Evolutionary conservation across 2,797 vertebrate species (phyloP).

Genomic region (Rhodeus uyekii): DNA sequence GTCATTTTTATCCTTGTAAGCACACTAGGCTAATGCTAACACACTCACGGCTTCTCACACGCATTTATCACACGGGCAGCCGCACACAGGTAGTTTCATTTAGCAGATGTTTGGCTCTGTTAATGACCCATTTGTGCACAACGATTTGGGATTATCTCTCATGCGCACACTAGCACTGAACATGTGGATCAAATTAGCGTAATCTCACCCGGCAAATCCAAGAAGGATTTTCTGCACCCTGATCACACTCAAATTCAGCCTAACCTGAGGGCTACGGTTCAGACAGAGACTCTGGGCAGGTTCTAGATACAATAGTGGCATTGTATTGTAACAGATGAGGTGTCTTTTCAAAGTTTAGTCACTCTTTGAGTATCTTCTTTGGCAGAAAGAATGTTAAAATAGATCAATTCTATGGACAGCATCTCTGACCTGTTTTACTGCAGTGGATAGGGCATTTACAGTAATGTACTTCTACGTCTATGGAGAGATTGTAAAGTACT

Average conservation of each 20-base stretch:
- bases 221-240: conserved; percentile 63
- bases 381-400: neutral
- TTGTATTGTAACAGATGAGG: neutral
- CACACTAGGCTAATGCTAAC: conserved; percentile 30
- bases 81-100: conserved; percentile 47
- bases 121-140: conserved; percentile 54
- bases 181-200: conserved; percentile 70
- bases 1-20: conserved; percentile 5
- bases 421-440: neutral
- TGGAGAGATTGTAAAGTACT: neutral
- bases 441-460: neutral
- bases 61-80: conserved; percentile 9
- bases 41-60: neutral
- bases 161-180: conserved; percentile 61
- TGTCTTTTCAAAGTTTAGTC: neutral
- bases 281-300: neutral
- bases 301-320: neutral
- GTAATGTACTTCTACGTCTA: neutral
- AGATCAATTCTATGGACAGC: neutral
- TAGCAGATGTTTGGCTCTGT: conserved; percentile 46
- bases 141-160: conserved; percentile 66
- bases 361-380: neutral
- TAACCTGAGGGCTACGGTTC: neutral
- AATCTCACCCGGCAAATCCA: conserved; percentile 67
- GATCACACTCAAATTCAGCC: conserved; percentile 50